Evolutionary conservation across 2,113 vertebrate species (phyloP), one percentile per base, ranked within the genome.

Genomic region (Leptobrachium ailaonicum): DNA sequence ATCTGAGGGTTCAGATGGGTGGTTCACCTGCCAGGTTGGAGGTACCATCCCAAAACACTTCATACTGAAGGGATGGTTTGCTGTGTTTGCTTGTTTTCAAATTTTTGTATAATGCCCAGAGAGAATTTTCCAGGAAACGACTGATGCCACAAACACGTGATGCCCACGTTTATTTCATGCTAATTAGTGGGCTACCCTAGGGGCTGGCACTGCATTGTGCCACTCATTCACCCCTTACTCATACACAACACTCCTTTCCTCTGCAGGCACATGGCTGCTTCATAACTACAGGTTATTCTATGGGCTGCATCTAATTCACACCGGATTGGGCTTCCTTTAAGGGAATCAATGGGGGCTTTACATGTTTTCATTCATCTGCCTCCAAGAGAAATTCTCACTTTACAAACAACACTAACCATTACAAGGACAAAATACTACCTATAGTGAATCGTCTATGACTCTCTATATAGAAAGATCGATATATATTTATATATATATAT

Each of bases 21-120:
- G 75, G 20, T 47, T 54, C 66, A 71, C 41, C 64, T 80, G 66
- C 77, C 45, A 56, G 14, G 12, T 9, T 12, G 10, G 66, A 10
- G 60, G 50, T 40, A 40, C 43, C 47, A 66, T 54, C 2, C 13
- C 58, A 13, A 50, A 32, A 40, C 41, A 13, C 32, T 43, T 32
- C 9, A 60, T 60, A 10, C 44, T 79, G 32, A 43, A 71, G 47
- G 56, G 56, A 60, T 60, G 42, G 5, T 32, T 32, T 32, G 20
- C 20, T 32, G 20, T 32, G 20, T 32, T 71, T 78, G 13, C 50
- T 2, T 66, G 43, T 2, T 71, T 42, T n/a, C 20, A n/a, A 9
- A 69, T n/a, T 73, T 32, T 73, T 40, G 20, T 41, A 54, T 42
- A 5, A 62, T 20, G 13, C 7, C 13, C 63, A 64, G 62, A 4